Conservation (phyloP, 1,140 invertebrate genomes). For the Phthorimaea operculella region DNA sequence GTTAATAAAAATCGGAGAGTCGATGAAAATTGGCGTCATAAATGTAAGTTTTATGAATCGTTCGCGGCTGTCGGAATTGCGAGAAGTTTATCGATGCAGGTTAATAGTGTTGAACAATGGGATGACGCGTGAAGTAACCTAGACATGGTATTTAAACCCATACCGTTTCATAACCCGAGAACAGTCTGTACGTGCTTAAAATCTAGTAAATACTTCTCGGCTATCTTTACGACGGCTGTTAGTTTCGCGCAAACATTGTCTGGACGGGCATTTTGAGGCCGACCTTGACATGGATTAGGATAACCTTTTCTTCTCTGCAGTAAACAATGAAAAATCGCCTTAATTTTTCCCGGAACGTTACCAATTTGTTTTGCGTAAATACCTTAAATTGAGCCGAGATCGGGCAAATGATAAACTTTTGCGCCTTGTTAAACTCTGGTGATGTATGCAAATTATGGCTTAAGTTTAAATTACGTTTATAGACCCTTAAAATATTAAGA, state of each 20-base stretch:
- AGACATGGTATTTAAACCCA: slow-evolving; percentile 12
- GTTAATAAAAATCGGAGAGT: slow-evolving; percentile 5
- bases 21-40: slow-evolving; percentile 10
- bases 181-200: background rate
- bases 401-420: background rate
- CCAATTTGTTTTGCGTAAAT: slow-evolving; percentile 18
- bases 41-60: slow-evolving; percentile 13
- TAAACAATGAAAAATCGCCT: slow-evolving; percentile 21
- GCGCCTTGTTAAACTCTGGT: background rate
- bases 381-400: slow-evolving; percentile 16
- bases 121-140: slow-evolving; percentile 4
- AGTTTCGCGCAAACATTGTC: background rate
- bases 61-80: slow-evolving; percentile 17
- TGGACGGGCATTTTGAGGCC: background rate
- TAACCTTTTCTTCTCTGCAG: slow-evolving; percentile 10
- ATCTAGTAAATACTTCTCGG: too few relatives aligned
- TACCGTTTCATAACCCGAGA: background rate
- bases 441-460: background rate
- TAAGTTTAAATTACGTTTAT: background rate
- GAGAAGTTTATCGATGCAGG: slow-evolving; percentile 18
- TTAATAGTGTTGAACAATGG: slow-evolving; percentile 31
- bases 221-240: background rate
- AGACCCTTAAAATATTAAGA: too few relatives aligned
- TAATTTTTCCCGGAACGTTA: slow-evolving; percentile 16
- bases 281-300: slow-evolving; percentile 3